These are phyloP conservation scores for Toxotes chatareus DNA, from an alignment of 2,113 vertebrate species.

Conservation along the genomic window DNA sequence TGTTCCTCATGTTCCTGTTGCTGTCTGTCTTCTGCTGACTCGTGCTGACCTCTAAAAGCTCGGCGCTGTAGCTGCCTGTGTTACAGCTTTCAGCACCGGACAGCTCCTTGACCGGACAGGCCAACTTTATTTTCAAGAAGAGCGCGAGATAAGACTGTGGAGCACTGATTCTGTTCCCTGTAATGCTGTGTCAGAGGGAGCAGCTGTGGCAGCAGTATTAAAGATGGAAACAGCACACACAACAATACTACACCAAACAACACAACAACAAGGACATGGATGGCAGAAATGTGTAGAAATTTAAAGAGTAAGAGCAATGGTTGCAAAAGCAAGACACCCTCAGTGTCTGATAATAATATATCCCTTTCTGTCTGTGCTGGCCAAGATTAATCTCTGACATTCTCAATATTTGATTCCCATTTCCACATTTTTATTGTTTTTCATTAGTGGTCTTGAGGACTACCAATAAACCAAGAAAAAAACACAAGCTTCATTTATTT, in stretches of 20 bases:
- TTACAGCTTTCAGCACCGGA: conserved; percentile 74
- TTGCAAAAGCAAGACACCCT: neutral
- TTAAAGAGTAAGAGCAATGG: neutral
- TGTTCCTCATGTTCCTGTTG: conserved; percentile 55
- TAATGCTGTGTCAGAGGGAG: conserved; percentile 5
- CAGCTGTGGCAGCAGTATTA: neutral
- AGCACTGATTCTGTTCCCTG: neutral
- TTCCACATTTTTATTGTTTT: neutral
- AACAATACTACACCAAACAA: neutral
- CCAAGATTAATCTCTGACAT: neutral
- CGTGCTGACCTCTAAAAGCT: conserved; percentile 66
- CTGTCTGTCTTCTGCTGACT: conserved; percentile 56
- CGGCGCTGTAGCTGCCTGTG: neutral
- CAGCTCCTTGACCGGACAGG: conserved; percentile 62
- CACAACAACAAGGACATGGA: neutral
- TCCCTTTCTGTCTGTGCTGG: neutral
- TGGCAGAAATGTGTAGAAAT: neutral
- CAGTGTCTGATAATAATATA: neutral
- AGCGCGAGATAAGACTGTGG: conserved; percentile 4
- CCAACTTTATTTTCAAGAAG: conserved; percentile 33
- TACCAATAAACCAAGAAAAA: too few species aligned
- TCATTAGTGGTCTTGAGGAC: neutral
- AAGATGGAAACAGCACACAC: conserved; percentile 4
- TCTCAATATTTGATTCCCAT: neutral
- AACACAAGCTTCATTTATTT: too few species aligned